phyloP scores from a whole-genome alignment of 2,888 invertebrate species.

The Melanostoma scalare region DNA sequence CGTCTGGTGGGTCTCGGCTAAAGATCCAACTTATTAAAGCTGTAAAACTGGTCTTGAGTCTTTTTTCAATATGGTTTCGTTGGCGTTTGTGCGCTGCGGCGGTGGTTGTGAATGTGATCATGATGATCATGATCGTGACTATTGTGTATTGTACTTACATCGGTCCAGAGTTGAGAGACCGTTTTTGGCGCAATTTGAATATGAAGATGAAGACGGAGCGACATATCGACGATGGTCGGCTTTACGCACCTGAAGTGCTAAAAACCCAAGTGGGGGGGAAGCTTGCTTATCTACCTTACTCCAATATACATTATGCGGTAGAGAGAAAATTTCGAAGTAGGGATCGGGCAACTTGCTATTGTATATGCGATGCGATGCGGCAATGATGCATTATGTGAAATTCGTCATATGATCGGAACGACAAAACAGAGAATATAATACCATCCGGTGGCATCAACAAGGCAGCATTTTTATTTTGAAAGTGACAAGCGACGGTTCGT shows the following conservation, averaged over 20 bases:
- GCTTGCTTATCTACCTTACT: constrained; percentile 4
- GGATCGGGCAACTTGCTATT: constrained; percentile 58
- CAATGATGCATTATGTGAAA: constrained; percentile 68
- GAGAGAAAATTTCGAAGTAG: constrained; percentile 61
- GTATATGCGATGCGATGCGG: constrained; percentile 63
- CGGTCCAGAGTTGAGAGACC: constrained; percentile 45
- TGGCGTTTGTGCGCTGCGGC: neutral
- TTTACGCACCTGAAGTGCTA: constrained; percentile 63
- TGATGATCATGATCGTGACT: constrained; percentile 58
- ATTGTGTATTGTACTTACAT: constrained; percentile 27
- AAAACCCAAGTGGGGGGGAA: constrained; percentile 35
- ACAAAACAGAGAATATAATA: constrained; percentile 78
- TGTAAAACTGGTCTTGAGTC: constrained; percentile 59
- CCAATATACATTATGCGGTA: constrained; percentile 30
- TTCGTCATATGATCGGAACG: constrained; percentile 64
- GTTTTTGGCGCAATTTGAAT: constrained; percentile 70
- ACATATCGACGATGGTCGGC: constrained; percentile 30
- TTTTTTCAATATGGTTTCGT: constrained; percentile 2
- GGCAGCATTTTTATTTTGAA: constrained; percentile 81
- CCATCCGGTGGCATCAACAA: constrained; percentile 79
- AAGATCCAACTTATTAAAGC: constrained; percentile 28
- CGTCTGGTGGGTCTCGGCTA: constrained; percentile 53
- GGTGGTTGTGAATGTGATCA: constrained; percentile 46
- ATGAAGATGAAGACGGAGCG: constrained; percentile 52
- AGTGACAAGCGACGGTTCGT: constrained; percentile 80